Conservation (phyloP, 1,140 invertebrate species). For the Cephus cinctus region DNA sequence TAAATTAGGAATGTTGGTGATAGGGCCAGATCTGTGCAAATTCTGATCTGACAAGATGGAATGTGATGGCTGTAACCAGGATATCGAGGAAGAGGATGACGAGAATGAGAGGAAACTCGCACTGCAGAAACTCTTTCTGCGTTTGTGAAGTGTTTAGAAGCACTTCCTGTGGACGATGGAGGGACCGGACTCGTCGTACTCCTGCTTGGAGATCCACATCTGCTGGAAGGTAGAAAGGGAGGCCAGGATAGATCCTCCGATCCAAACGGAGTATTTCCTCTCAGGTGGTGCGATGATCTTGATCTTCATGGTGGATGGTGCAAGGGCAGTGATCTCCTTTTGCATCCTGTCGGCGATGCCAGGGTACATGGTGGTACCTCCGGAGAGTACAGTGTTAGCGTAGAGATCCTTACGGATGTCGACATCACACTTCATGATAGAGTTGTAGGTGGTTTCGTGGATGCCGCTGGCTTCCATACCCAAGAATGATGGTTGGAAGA, state of each 20-base stretch:
- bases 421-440: slow-evolving; percentile 96
- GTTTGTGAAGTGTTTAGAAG: too few species aligned
- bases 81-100: too few species aligned
- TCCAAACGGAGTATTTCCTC: slow-evolving; percentile 84
- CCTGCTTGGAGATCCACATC: slow-evolving; percentile 96
- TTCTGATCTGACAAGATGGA: too few species aligned
- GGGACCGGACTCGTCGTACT: slow-evolving; percentile 93
- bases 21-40: too few species aligned
- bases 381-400: slow-evolving; percentile 93
- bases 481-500: slow-evolving; percentile 94
- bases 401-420: slow-evolving; percentile 94
- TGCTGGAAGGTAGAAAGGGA: slow-evolving; percentile 88
- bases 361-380: slow-evolving; percentile 97
- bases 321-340: slow-evolving; percentile 75
- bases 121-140: too few species aligned
- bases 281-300: slow-evolving; percentile 85
- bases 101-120: too few species aligned
- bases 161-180: slow-evolving; percentile 95
- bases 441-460: slow-evolving; percentile 94
- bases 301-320: slow-evolving; percentile 76
- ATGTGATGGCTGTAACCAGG: too few species aligned
- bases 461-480: slow-evolving; percentile 95
- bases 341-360: slow-evolving; percentile 78
- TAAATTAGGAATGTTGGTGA: not conserved
- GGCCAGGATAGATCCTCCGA: slow-evolving; percentile 83